Evolutionary conservation across 2,113 vertebrate species (phyloP), one percentile per base, ranked within the genome.

Genomic region (Calidris pugnax): DNA sequence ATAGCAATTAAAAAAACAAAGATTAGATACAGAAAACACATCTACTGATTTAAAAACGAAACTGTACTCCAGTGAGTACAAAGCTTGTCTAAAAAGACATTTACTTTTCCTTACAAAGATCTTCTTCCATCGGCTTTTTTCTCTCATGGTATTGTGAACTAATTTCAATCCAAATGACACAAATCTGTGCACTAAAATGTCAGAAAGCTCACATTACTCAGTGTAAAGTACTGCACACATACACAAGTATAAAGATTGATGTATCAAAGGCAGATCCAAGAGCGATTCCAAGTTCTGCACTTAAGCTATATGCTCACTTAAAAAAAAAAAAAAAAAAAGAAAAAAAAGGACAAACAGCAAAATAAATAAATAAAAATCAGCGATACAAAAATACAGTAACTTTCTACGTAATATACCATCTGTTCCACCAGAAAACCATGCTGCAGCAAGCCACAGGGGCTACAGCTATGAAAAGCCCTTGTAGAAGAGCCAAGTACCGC

Each of bases 381-480:
- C 28, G 92, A 79, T 93, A 95, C 45, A 85, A 92, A 96, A 95
- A 95, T 89, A 95, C 66, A 79, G 66, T 35, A 85, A 86, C 73
- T 96, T 96, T 94, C 92, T 97, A 95, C 63, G 89, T 69, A 93
- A 97, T 95, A 89, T n/a, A 76, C 87, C 95, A 97, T 96, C 95
- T 97, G 93, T 94, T 97, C 89, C 60, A 68, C 85, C 85, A 91
- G 76, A 85, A 95, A 93, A 87, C 55, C 72, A 66, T 35, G 89
- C 90, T 90, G 95, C 78, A 92, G 79, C 77, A 83, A 97, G 91
- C 93, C 95, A 92, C 94, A 90, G 94, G 94, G 91, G 81, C 87
- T 95, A 82, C 13, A 51, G 90, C 95, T 96, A 95, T 77, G 94
- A 94, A 95, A 96, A 90, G 43, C 66, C 85, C 87, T 85, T 87